phyloP scores from a whole-genome alignment of 2,888 invertebrate genomes.

The Chrysotoxum bicinctum region DNA sequence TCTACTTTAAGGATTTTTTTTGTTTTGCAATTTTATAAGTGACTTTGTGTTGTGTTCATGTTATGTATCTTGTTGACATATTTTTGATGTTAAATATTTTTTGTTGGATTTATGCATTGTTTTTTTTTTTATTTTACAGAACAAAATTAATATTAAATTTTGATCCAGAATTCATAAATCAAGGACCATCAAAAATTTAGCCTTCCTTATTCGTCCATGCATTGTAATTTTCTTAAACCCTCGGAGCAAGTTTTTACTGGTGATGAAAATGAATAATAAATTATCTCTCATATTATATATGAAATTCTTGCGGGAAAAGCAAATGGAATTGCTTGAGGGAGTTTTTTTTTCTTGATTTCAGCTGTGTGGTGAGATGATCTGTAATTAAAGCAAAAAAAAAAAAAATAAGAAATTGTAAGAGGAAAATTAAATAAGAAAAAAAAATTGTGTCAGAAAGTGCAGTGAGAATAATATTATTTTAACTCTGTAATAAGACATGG shows the following conservation, averaged over 20 bases:
- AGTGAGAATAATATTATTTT: not conserved
- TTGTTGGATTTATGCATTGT: not conserved
- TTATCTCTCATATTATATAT: not conserved
- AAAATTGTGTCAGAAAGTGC: slow-evolving; percentile 17
- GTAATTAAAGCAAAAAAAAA: slow-evolving; percentile 24
- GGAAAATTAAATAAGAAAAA: slow-evolving; percentile 5
- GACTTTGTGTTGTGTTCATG: slow-evolving; percentile 15
- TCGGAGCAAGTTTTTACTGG: not conserved
- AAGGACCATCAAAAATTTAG: not conserved
- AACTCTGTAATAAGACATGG: not conserved
- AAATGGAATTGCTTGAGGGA: slow-evolving; percentile 17
- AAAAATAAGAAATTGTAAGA: slow-evolving; percentile 9
- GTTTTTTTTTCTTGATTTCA: slow-evolving; percentile 7
- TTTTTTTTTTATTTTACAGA: not conserved
- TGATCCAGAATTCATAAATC: not conserved
- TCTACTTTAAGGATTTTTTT: not conserved
- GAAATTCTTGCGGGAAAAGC: slow-evolving; percentile 1
- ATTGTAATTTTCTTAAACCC: not conserved
- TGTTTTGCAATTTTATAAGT: not conserved
- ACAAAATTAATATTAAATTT: slow-evolving; percentile 41
- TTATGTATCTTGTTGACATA: slow-evolving; percentile 23
- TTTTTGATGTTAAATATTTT: slow-evolving; percentile 5
- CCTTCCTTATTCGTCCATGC: not conserved
- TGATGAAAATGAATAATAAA: slow-evolving; percentile 27
- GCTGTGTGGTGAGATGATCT: slow-evolving; percentile 53